phyloP scores from a whole-genome alignment of 2,797 vertebrate genomes.

The Cyclopterus lumpus region DNA sequence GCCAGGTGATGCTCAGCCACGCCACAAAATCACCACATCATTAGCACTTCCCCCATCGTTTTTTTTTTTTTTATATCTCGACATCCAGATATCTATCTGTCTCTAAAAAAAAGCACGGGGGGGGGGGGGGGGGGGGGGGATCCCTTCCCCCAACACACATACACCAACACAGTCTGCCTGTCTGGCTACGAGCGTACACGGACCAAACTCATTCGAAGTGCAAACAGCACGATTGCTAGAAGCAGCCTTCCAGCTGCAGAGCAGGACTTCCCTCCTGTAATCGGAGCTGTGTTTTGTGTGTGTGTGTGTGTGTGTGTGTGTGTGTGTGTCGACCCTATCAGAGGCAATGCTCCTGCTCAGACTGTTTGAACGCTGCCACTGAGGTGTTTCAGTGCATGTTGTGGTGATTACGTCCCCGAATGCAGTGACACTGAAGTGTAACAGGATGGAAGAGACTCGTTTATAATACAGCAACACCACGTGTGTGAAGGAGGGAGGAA shows the following conservation, averaged over 20 bases:
- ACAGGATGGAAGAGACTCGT: conserved; percentile 65
- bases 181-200: conserved; percentile 29
- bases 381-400: conserved; percentile 65
- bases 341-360: conserved; percentile 49
- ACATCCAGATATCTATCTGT: conserved; percentile 47
- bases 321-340: conserved; percentile 39
- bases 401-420: conserved; percentile 61
- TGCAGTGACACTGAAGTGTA: conserved; percentile 58
- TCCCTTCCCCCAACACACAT: conserved; percentile 65
- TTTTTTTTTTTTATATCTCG: conserved; percentile 69
- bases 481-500: conserved; percentile 5
- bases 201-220: conserved; percentile 63
- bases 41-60: conserved; percentile 57
- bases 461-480: conserved; percentile 62
- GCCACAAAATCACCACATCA: conserved; percentile 47
- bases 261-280: conserved; percentile 42
- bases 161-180: conserved; percentile 34
- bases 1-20: conserved; percentile 65
- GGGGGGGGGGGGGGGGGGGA: background rate
- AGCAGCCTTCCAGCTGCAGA: conserved; percentile 52
- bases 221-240: conserved; percentile 65
- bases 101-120: conserved; percentile 51
- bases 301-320: no score
- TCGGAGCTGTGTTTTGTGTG: conserved; percentile 52
- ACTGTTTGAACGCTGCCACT: conserved; percentile 52